A percentile compares a stretch with the other conserved stretches of the same genome.
Evolutionary conservation across 2,113 vertebrate species (phyloP).

Genomic region (Tetrax tetrax): DNA sequence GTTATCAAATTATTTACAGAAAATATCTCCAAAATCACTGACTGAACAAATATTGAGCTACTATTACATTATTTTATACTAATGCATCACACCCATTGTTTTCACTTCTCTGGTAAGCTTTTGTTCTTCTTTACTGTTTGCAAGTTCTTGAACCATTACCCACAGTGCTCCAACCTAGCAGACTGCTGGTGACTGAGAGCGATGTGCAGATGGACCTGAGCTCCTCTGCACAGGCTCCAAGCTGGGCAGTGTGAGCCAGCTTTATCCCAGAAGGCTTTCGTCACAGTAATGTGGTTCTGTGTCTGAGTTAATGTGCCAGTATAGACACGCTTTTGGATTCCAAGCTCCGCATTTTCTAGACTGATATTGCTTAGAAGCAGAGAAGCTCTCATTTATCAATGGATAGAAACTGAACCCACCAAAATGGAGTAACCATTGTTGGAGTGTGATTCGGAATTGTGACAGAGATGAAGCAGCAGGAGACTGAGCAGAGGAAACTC

Average conservation of each 20-base stretch:
- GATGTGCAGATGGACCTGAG: neutral
- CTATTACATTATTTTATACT: neutral
- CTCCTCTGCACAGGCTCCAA: conserved; percentile 17
- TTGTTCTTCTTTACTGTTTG: neutral
- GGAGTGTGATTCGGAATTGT: neutral
- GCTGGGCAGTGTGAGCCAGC: neutral
- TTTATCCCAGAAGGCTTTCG: conserved; percentile 14
- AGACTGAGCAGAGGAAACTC: conserved; percentile 40
- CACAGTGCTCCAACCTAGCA: neutral
- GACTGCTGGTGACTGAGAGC: neutral
- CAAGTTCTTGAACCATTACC: neutral
- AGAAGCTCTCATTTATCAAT: conserved; percentile 40
- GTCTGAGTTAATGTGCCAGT: conserved; percentile 41
- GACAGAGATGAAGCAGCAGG: conserved; percentile 52
- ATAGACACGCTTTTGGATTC: neutral
- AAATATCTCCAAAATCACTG: neutral
- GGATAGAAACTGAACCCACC: neutral
- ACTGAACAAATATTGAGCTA: neutral
- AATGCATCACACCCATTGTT: neutral
- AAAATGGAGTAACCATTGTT: conserved; percentile 30
- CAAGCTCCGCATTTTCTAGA: neutral
- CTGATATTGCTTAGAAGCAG: neutral
- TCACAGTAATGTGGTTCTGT: neutral
- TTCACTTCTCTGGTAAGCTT: neutral
- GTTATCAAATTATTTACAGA: neutral